Evolutionary conservation across 2,797 vertebrate species (phyloP), one percentile per base, ranked within the genome.

Genomic region (Sebastolobus alascanus): DNA sequence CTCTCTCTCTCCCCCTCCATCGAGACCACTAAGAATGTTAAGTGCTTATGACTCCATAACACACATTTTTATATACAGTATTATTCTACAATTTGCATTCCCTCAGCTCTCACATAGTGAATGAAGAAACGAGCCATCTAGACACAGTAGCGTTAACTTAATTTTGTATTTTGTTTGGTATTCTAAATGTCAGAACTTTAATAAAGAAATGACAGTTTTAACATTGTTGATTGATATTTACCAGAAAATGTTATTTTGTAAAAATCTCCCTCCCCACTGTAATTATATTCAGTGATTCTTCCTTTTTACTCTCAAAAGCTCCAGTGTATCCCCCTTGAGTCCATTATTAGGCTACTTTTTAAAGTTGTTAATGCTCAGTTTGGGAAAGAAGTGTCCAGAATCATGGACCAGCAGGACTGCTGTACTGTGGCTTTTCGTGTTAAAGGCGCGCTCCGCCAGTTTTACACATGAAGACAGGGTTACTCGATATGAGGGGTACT

Each of bases 21-120:
- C 29, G 68, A 83, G 46, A 73, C 40, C 10, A 18, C 55, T 64
- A n/a, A 55, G 18, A 63, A 16, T 6, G 8, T 69, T 37, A 37
- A 64, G 11, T 18, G 56, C 31, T 40, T 29, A 52, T 71, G 8
- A 8, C 11, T 66, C 31, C 8, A 50, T 27, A 29, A 61, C 60
- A 52, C 29, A 9, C 8, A 8, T 60, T 59, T 46, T 43, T 56
- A 3, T 20, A 14, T 77, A 6, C 38, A 20, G 0, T 31, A 9
- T 54, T 68, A 55, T 56, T 59, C 20, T 46, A 4, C 25, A 50
- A 2, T 66, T 55, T 59, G 11, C 68, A 25, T 20, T 43, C 7
- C 25, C 10, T 12, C 11, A 66, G 5, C 33, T 74, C 20, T 10
- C 12, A 73, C 12, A 5, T 35, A 59, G 22, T 14, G 9, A 55